Conservation (phyloP, 2,113 vertebrate genomes). For the Gymnocephalus cernua region DNA sequence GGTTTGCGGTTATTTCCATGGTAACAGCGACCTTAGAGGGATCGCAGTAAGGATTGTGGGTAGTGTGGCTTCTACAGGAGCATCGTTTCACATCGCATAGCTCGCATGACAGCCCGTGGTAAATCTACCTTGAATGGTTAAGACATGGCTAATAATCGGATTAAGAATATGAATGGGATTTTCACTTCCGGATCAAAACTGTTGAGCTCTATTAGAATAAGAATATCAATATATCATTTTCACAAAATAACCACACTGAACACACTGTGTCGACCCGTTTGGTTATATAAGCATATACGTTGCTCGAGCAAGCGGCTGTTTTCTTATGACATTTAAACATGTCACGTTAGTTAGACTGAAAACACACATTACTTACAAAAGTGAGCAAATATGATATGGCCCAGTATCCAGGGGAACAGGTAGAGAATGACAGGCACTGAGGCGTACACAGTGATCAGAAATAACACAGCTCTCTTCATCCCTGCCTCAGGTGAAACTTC, state of each 20-base stretch:
- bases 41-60: too few relatives aligned
- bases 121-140: too few relatives aligned
- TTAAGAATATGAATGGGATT: too few relatives aligned
- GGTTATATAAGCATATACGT: too few relatives aligned
- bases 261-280: neutral
- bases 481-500: neutral
- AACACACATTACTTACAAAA: slow-evolving; percentile 65
- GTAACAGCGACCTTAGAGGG: too few relatives aligned
- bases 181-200: too few relatives aligned
- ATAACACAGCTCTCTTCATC: slow-evolving; percentile 54
- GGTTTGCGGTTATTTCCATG: too few relatives aligned
- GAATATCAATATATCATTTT: neutral
- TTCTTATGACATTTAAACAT: neutral
- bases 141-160: too few relatives aligned
- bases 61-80: too few relatives aligned
- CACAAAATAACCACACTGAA: neutral
- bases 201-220: neutral
- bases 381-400: slow-evolving; percentile 67
- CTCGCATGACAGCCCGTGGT: too few relatives aligned
- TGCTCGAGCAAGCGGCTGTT: too few relatives aligned
- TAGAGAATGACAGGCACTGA: slow-evolving; percentile 65
- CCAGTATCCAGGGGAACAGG: slow-evolving; percentile 76
- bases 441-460: slow-evolving; percentile 50
- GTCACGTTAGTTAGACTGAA: neutral
- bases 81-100: too few relatives aligned